Evolutionary conservation across 2,797 vertebrate genomes (phyloP), one percentile per base, ranked within the genome.

Genomic region (Chromobotia macracanthus): DNA sequence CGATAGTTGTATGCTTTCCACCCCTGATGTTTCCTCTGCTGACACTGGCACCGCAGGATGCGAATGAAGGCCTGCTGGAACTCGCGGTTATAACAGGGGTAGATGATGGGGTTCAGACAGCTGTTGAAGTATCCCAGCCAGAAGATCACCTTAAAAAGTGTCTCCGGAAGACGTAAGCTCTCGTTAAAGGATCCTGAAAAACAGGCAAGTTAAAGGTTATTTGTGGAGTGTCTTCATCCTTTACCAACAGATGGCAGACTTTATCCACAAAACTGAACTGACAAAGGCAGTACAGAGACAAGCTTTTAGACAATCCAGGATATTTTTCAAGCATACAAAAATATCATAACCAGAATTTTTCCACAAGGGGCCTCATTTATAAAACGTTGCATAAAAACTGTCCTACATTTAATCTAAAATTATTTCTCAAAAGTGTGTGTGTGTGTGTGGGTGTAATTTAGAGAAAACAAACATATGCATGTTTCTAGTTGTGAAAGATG

Each of bases 51-150:
- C 23, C 90, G 89, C 5, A 99, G 92, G 89, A 98, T 96, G 80
- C 95, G 97, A 81, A 97, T 93, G 88, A 99, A 99, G 88, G 97
- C 97, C 85, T 96, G 90, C 91, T 98, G 98, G 90, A 99, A 99
- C 91, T 99, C 97, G 5, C 97, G 96, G 91, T 95, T 99, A 90
- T 96, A 97, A 91, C 96, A 98, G 58, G 97, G 97, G 89, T 99
- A 99, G 90, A 99, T 98, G 91, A 99, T 96, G 83, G 97, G 97
- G 88, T 99, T 99, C 88, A 99, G 90, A 90, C 97, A 99, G 91
- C 97, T 98, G 93, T 99, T 99, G 91, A 98, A 99, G 90, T 99
- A 99, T 75, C 97, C 97, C 65, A 99, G 92, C 97, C 97, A 99
- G 93, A 99, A 99, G 87, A 98, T 96, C 70, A 99, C 96, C 87